Conservation (phyloP, 2,888 invertebrate genomes). For the Orthonychiurus folsomi region DNA sequence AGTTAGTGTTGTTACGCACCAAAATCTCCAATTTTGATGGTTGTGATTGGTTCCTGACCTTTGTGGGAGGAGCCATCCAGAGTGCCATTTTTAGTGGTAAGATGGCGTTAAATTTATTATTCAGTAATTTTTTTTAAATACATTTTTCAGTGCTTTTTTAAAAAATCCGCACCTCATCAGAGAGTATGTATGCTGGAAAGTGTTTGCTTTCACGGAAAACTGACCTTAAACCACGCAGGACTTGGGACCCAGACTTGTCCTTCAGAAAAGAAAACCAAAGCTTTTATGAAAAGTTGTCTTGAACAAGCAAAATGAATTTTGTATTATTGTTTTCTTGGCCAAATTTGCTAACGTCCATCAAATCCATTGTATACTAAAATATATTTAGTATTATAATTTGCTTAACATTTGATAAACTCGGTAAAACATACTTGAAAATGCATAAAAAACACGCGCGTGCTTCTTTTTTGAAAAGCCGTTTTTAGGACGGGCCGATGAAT, state of each 20-base stretch:
- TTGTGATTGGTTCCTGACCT: no score
- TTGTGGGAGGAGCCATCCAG: no score
- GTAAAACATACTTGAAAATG: no score
- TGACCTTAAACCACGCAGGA: not conserved
- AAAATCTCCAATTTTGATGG: no score
- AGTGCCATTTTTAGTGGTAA: no score
- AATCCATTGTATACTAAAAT: constrained; percentile 6
- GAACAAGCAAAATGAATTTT: not conserved
- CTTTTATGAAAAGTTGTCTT: not conserved
- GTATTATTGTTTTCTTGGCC: not conserved
- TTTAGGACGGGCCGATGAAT: not conserved
- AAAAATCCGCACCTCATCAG: not conserved
- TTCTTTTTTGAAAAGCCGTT: not conserved
- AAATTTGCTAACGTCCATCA: constrained; percentile 5
- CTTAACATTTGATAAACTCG: no score
- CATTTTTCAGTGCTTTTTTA: no score
- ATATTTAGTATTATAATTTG: no score
- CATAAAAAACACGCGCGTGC: not conserved
- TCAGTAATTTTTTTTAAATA: no score
- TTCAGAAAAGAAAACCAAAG: not conserved
- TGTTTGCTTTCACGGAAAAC: not conserved
- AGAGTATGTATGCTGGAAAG: not conserved
- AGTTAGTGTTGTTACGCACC: no score
- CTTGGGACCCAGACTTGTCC: not conserved
- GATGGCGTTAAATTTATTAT: no score